A percentile compares a stretch with the other conserved stretches of the same genome.
Conservation (phyloP, 2,888 invertebrate species). For the Xanthia icteritia region DNA sequence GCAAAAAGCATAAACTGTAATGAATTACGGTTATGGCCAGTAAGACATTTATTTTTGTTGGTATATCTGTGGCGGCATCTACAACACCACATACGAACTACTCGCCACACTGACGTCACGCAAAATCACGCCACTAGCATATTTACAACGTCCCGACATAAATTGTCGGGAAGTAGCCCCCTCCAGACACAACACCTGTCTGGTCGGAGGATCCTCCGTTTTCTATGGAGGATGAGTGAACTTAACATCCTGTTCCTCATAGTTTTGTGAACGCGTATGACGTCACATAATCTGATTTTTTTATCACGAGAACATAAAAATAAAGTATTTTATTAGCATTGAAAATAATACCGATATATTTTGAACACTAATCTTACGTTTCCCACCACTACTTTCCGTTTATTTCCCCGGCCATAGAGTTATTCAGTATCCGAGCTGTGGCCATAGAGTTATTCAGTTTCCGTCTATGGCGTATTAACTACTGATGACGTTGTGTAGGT, state of each 20-base stretch:
- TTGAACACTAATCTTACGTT: background rate
- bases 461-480: background rate
- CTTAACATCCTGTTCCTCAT: too few species aligned
- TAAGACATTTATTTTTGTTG: background rate
- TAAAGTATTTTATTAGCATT: background rate
- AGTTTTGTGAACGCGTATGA: background rate
- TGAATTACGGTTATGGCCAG: background rate
- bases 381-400: slow-evolving; percentile 7
- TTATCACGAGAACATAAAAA: background rate
- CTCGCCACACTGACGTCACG: too few species aligned
- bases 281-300: background rate
- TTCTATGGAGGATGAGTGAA: too few species aligned
- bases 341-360: slow-evolving; percentile 1
- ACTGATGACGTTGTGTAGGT: background rate
- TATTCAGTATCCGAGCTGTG: background rate
- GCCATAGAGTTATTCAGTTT: slow-evolving; percentile 12
- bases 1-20: background rate
- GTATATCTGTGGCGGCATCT: too few species aligned
- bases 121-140: too few species aligned
- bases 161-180: too few species aligned
- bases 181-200: too few species aligned
- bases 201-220: too few species aligned
- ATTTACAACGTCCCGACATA: too few species aligned
- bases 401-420: slow-evolving; percentile 27
- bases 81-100: too few species aligned